Base-by-base conservation (phyloP, 2,797 vertebrate genomes). In the Cynodonichthys magdalenae region DNA sequence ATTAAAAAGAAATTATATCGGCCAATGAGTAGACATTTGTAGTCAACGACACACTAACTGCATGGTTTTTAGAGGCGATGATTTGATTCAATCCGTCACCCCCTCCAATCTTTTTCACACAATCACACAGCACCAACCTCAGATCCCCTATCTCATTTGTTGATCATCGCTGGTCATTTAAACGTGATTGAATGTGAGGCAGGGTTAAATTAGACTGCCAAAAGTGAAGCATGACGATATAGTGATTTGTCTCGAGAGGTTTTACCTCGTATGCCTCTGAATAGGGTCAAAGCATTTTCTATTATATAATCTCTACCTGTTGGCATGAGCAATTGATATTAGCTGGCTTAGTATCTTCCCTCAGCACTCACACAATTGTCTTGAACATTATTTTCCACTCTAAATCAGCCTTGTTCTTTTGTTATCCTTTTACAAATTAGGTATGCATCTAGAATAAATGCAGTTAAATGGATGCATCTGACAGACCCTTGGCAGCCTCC, bases 111-210 rank as follows among this genome's bases (percentile, higher is more conserved):
- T 56, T 50, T 28, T 34, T 36, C 53, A 12, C 62, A 45, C 61
- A 62, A 14, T 50, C 49, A 1, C 74, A 48, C 62, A 52, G 42
- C 34, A 65, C 55, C 60, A 69, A 53, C 60, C 65, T 61, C 65
- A 45, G 27, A 53, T 76, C 59, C 62, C 47, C 60, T 2, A 54
- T 71, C 73, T 81, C 71, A 73, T 83, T 82, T 78, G 80, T 61
- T 86, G 77, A 83, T 83, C 48, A 39, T 70, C 67, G 54, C 53
- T 70, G 72, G 63, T 70, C 68, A 70, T 81, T 81, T 77, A 56
- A 45, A 66, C 71, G 29, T 72, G 74, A 81, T 70, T 75, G 66
- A 66, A 66, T 15, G 53, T 74, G 66, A 9, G 3, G 46, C 46
- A 48, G 36, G 66, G 75, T 79, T 75, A 63, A 72, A 77, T 67